Base-by-base conservation (phyloP, 2,888 invertebrate species). In the Acrobasis consociella region DNA sequence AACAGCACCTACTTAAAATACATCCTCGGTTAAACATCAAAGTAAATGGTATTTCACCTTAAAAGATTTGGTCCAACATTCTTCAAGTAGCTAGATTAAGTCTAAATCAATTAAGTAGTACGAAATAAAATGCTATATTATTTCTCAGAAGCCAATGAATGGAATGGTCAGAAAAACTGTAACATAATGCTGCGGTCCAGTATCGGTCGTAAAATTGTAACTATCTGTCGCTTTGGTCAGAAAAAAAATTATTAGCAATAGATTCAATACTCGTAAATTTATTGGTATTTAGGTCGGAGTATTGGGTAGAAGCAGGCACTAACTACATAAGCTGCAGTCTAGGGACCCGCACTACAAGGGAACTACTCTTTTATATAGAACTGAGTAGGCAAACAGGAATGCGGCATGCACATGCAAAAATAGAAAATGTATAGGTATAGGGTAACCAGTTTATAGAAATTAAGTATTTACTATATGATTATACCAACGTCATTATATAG, bases 161-260 rank as follows among this genome's bases (percentile, higher is more conserved):
- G 49, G 60, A n/a, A 51, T 55, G 55, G 2, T 55, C 11, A 38
- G 9, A 60, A 60, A 52, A 39, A 52, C 16, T 39, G 17, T 39
- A 42, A 52, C 60, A 60, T 59, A 37, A 22, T 17, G 22, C 39
- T 39, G 59, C 16, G n/a, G 13, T 52, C 39, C 16, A 52, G 42
- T 39, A 2, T 17, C 17, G 17, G 9, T 37, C 15, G 49, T 59
- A 37, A 59, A 56, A 59, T 59, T 31, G 9, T 11, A 59, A 49
- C 59, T 59, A 59, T 49, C 7, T 5, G 16, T 11, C 15, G 13
- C 16, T 39, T 42, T 17, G 9, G 15, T 10, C 9, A 10, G 11
- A 42, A 65, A 62, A 62, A 64, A 61, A 10, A 16, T 60, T 15
- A 46, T n/a, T 46, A 46, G 16, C 1, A 55, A 62, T 53, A 51